Evolutionary conservation across 1,140 invertebrate species (phyloP), one percentile per base, ranked within the genome.

Genomic region (Maniola jurtina): DNA sequence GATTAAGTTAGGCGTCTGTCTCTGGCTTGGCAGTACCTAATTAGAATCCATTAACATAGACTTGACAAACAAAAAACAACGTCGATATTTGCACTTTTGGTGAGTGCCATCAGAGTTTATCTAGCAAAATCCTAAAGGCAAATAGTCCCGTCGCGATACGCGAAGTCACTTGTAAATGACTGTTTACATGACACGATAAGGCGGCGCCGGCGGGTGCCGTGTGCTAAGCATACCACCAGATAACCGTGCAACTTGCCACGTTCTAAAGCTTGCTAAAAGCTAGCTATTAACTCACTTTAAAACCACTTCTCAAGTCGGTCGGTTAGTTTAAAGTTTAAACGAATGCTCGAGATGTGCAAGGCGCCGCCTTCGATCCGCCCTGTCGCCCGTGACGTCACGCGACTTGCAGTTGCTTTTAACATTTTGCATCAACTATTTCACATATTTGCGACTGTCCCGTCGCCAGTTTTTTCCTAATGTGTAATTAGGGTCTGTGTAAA

Each of bases 391-490:
- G 83, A 88, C 85, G 84, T 90, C 83, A 88, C 71, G 68, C 71
- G 60, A 71, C 83, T 72, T 68, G 77, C 77, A 76, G 70, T 77
- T 72, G 72, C 71, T 79, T 77, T 77, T 73, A 25, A 81, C 80
- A 86, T 90, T 88, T 90, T 90, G 83, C 83, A 72, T 79, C 73
- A 76, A 55, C 77, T 76, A 81, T 84, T 81, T 77, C 82, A 80
- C 80, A 83, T 88, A 87, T 90, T 87, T 85, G 85, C 82, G 84
- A 87, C 84, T 87, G 88, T 84, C 86, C 83, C 85, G 88, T 86
- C 86, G 85, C 85, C 86, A 80, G 79, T 84, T 89, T 89, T 89
- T 90, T 86, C 71, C 66, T 38, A 45, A 68, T 86, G 81, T 90
- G 75, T 88, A 88, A 88, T 88, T 84, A 85, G 82, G 81, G 64